phyloP scores from a whole-genome alignment of 2,113 vertebrate species.

The Paradoxurus hermaphroditus region DNA sequence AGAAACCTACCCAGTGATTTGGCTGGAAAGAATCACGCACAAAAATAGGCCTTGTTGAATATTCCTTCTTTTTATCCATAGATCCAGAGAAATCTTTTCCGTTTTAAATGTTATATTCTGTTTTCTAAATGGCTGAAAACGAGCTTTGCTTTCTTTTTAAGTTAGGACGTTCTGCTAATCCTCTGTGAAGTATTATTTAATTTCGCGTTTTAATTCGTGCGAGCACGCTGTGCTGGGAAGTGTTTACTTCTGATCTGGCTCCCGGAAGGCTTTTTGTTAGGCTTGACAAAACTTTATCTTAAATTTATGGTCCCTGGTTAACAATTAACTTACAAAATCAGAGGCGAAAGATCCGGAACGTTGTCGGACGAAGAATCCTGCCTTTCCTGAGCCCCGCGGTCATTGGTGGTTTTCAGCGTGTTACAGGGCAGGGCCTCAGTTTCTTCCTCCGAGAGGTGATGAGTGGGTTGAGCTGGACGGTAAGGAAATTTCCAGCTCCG shows the following conservation, averaged over 20 bases:
- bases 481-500: constrained; percentile 52
- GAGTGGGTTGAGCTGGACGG: neutral
- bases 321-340: constrained; percentile 20
- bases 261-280: constrained; percentile 45
- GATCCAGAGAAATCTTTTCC: neutral
- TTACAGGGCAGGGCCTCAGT: constrained; percentile 7
- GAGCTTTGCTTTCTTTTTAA: neutral
- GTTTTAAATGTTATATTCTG: neutral
- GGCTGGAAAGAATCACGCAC: constrained; percentile 65
- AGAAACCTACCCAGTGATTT: constrained; percentile 71
- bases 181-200: neutral
- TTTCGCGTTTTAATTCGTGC: constrained; percentile 43
- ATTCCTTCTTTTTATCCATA: constrained; percentile 26
- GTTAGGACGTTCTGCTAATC: constrained; percentile 35
- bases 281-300: constrained; percentile 45
- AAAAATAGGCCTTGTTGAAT: constrained; percentile 61
- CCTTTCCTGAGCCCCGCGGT: neutral
- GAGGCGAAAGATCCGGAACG: neutral
- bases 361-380: constrained; percentile 35
- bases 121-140: neutral
- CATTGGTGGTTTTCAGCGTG: neutral
- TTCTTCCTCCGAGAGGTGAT: constrained; percentile 40
- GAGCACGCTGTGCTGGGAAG: neutral
- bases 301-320: constrained; percentile 3
- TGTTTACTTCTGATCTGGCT: constrained; percentile 34